phyloP scores from a whole-genome alignment of 2,113 vertebrate species.

The Sturnira hondurensis region DNA sequence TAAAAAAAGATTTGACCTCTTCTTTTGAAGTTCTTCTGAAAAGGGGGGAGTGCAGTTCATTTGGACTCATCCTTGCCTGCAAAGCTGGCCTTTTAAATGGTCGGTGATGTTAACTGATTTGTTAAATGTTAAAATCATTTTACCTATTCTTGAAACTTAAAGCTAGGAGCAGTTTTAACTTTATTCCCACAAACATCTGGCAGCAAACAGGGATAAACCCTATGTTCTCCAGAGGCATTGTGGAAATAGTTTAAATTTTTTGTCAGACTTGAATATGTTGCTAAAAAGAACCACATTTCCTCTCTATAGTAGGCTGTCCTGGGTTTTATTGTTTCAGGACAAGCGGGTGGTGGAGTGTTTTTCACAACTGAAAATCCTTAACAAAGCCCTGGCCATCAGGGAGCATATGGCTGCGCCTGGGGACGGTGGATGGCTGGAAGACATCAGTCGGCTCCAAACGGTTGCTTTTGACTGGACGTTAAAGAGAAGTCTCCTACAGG shows the following conservation, averaged over 20 bases:
- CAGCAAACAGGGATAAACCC: not conserved
- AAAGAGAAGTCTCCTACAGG: conserved; percentile 88
- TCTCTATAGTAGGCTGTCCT: not conserved
- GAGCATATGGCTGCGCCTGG: conserved; percentile 77
- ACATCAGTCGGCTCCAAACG: conserved; percentile 84
- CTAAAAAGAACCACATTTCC: not conserved
- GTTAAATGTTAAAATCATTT: not conserved
- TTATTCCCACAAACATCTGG: not conserved
- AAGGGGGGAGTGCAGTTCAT: not conserved
- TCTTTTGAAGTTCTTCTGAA: not conserved
- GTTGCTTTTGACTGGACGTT: conserved; percentile 82
- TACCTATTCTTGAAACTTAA: conserved; percentile 6
- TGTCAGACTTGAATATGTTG: not conserved
- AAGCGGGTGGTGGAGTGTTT: conserved; percentile 87
- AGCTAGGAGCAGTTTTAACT: not conserved
- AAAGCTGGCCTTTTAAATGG: not conserved
- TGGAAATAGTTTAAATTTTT: not conserved
- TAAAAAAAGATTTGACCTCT: not conserved
- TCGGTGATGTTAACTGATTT: not conserved
- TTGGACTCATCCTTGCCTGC: not conserved
- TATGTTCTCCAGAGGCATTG: not conserved
- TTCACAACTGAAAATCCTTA: conserved; percentile 83
- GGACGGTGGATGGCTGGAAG: conserved; percentile 79
- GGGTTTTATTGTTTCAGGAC: conserved; percentile 79
- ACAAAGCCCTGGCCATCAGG: conserved; percentile 82